Percentiles rank a stretch among this genome's conserved stretches.
Evolutionary conservation across 2,113 vertebrate species (phyloP).

Genomic region (Salvator merianae): DNA sequence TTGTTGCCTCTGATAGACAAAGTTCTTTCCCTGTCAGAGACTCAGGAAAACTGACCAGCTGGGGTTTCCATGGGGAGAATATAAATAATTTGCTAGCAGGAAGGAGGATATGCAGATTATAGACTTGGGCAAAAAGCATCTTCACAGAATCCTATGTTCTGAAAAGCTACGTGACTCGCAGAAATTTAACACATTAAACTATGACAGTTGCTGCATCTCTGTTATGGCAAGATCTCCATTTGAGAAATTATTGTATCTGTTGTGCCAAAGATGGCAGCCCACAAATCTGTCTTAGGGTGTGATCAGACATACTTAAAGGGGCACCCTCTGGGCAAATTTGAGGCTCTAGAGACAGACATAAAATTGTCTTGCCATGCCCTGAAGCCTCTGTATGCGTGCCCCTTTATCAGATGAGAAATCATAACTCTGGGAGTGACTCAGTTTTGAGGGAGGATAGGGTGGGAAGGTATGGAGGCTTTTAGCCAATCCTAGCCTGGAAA

Average conservation of each 20-base stretch:
- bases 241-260: neutral
- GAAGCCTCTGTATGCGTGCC: too few relatives aligned
- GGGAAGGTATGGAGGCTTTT: too few relatives aligned
- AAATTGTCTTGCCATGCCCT: too few relatives aligned
- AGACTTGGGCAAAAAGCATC: neutral
- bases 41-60: neutral
- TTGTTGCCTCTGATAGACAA: neutral
- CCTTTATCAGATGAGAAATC: too few relatives aligned
- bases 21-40: neutral
- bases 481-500: too few relatives aligned
- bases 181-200: neutral
- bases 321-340: too few relatives aligned
- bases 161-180: neutral
- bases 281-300: neutral
- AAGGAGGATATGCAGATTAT: neutral
- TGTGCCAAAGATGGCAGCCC: neutral
- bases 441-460: too few relatives aligned
- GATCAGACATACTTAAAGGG: too few relatives aligned
- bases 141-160: neutral
- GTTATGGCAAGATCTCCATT: neutral
- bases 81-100: neutral
- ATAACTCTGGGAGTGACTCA: too few relatives aligned
- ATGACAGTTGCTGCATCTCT: neutral
- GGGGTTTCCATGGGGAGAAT: too few relatives aligned
- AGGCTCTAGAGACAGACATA: too few relatives aligned